These are phyloP conservation scores for Phymastichus coffea DNA, from an alignment of 1,140 invertebrate genomes.

Conservation along the genomic window DNA sequence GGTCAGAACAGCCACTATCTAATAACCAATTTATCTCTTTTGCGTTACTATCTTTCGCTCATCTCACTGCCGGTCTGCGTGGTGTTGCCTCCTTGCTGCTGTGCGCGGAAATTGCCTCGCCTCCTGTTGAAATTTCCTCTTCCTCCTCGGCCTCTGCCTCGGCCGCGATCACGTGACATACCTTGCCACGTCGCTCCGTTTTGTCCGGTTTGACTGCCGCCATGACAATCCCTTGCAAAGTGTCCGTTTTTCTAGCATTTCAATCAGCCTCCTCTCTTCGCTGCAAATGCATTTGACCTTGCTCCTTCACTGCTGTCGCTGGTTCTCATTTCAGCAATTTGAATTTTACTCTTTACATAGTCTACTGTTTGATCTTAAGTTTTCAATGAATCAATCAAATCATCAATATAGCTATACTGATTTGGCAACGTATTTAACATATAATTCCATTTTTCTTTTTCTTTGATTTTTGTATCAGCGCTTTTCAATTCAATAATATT, in stretches of 20 bases:
- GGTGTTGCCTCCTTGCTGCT: background rate
- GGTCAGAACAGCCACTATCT: too few species aligned
- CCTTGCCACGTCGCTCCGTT: background rate
- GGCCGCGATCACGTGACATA: background rate
- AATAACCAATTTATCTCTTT: slow-evolving; percentile 20
- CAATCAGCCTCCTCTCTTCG: slow-evolving; percentile 27
- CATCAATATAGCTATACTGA: slow-evolving; percentile 14
- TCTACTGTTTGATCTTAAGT: slow-evolving; percentile 45
- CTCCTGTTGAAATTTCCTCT: slow-evolving; percentile 5
- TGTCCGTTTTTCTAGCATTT: slow-evolving; percentile 24
- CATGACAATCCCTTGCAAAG: background rate
- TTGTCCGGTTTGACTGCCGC: background rate
- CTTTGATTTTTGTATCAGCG: slow-evolving; percentile 37
- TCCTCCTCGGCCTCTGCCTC: background rate
- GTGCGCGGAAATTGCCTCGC: background rate
- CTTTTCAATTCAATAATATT: slow-evolving; percentile 39
- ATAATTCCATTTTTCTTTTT: slow-evolving; percentile 43
- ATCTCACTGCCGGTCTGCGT: background rate
- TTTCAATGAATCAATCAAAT: slow-evolving; percentile 28
- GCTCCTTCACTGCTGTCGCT: slow-evolving; percentile 32
- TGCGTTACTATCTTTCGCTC: background rate
- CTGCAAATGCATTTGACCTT: slow-evolving; percentile 21
- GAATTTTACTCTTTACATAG: slow-evolving; percentile 49
- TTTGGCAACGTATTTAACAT: slow-evolving; percentile 35
- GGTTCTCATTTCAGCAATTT: slow-evolving; percentile 40